Evolutionary conservation across 2,888 invertebrate species (phyloP), one percentile per base, ranked within the genome.

Genomic region (Crocallis elinguaria): DNA sequence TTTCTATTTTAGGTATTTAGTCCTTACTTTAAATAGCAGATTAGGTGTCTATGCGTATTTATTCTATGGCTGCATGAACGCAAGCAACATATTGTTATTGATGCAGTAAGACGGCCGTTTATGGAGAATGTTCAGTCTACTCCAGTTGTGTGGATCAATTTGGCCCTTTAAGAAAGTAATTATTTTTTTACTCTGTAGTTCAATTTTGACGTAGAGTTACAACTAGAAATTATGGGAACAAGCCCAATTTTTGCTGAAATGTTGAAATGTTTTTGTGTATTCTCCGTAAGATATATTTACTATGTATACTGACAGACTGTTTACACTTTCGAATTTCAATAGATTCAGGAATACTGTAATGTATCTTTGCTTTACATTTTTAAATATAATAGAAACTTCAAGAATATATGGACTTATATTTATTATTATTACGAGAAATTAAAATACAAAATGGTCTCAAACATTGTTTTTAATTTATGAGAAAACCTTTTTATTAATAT

Each of bases 391-490:
- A 51, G 38, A 54, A 57, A 51, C 41, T 51, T 52, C 43, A 53
- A 49, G 17, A 49, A 49, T 57, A 52, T 57, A 52, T 45, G 42
- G 46, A 55, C 54, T 57, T 58, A 56, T 64, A 61, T 52, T 58
- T 58, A 60, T 60, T 55, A 49, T 48, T 44, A 54, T 52, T 54
- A 55, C 41, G 48, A 49, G 50, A 17, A 55, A 64, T 62, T 64
- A 64, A 64, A 60, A 49, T 42, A 52, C 54, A 44, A 58, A 54
- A 62, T 62, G 50, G 49, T 62, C 56, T 59, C 50, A 42, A 48
- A 42, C 23, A 23, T 33, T 52, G 52, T 48, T 57, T 33, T 54
- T 57, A 48, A 50, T 57, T 27, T 21, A 14, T 3, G 6, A 9
- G n/a, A n/a, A n/a, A n/a, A n/a, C n/a, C n/a, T n/a, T n/a, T n/a